Conservation (phyloP, 2,797 vertebrate genomes). For the Furcifer pardalis region DNA sequence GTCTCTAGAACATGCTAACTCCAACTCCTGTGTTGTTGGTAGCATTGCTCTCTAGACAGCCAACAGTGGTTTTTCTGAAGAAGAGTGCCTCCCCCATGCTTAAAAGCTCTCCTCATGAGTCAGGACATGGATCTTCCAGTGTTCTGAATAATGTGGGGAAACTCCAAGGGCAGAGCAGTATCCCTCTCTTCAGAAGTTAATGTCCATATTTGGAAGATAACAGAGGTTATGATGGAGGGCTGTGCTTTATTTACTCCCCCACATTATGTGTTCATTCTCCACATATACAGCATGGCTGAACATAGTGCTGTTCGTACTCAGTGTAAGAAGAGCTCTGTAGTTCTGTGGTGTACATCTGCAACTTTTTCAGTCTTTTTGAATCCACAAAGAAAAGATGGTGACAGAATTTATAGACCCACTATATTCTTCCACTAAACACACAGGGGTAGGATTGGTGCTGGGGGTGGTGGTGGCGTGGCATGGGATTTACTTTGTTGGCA, state of each 20-base stretch:
- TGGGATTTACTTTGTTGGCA: background rate
- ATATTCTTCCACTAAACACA: background rate
- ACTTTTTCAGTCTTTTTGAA: background rate
- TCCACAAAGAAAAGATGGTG: background rate
- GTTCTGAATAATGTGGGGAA: background rate
- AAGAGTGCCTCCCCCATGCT: background rate
- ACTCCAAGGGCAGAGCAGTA: background rate
- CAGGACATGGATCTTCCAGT: background rate
- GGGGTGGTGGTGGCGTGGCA: no score
- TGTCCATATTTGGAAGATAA: background rate
- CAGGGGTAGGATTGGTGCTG: background rate
- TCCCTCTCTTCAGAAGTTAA: no score
- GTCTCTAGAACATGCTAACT: background rate
- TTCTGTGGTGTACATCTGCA: background rate
- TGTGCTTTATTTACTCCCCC: background rate
- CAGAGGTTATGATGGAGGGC: background rate
- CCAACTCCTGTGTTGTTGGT: background rate
- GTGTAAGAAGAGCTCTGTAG: background rate
- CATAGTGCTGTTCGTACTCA: background rate
- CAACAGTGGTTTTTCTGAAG: background rate
- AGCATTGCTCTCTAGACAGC: background rate
- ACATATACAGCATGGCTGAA: background rate
- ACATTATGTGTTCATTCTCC: background rate
- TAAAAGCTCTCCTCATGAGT: no score
- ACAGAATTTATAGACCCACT: background rate